Evolutionary conservation across 2,797 vertebrate species (phyloP), one percentile per base, ranked within the genome.

Genomic region (Liasis olivaceus): DNA sequence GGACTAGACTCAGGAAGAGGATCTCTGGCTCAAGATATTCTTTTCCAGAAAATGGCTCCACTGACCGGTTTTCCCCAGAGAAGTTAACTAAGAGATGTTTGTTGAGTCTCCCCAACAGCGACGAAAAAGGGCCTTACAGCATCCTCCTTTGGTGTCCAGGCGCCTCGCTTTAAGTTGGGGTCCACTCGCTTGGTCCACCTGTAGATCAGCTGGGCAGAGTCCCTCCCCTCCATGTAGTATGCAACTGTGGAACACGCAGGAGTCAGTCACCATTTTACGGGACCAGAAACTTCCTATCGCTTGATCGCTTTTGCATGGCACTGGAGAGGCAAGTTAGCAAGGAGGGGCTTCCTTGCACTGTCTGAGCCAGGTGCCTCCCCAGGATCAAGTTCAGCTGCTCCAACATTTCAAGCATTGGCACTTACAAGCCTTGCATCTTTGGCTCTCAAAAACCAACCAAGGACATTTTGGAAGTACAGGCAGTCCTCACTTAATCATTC

Each of bases 171-270:
- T 94, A 99, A 92, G n/a, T 72, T 96, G 0, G 99, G 99, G 93
- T 99, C 98, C 90, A 99, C 95, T 0, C 98, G 98, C 94, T 98
- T 98, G 5, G 97, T 98, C 99, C 99, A 99, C 1, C 99, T 98
- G 94, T 99, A 98, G 93, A 98, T 96, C 88, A 99, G 96, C 96
- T 99, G 99, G 92, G 97, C 60, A 0, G 98, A 97, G 90, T 99
- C 98, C 58, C 99, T 98, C 0, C 98, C 99, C 77, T 99, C 98
- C 98, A 99, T 99, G 96, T 99, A 99, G 96, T 99, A 99, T 24
- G 98, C 98, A 59, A 99, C 99, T 99, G 69, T 1, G 95, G 95
- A 94, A 0, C 1, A 51, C 90, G 86, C 8, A 26, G 54, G 59
- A 47, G 0, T 47, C 42, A 20, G 20, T 81, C 36, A 12, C 36